Evolutionary conservation across 2,113 vertebrate genomes (phyloP).

Genomic region (Seriola aureovittata): DNA sequence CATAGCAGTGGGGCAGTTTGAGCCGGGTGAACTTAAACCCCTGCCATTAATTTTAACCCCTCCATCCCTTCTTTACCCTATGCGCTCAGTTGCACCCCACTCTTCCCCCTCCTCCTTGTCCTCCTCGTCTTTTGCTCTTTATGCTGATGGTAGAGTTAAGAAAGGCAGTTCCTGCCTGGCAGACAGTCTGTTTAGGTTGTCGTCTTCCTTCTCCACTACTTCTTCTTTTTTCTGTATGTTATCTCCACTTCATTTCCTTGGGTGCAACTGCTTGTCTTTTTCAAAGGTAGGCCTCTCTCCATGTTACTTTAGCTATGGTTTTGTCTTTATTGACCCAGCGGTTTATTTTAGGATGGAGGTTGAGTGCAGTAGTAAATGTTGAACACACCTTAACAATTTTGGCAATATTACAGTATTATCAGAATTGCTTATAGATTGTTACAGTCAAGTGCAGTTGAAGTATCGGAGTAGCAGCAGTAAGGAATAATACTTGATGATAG

Average conservation of each 20-base stretch:
- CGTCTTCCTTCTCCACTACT: conserved; percentile 44
- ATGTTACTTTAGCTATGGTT: conserved; percentile 19
- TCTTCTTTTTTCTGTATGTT: conserved; percentile 26
- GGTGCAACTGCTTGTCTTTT: conserved; percentile 26
- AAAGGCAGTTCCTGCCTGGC: conserved; percentile 76
- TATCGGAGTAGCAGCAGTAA: not conserved
- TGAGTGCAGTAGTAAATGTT: not conserved
- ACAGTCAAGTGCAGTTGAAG: not conserved
- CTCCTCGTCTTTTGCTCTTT: conserved; percentile 19
- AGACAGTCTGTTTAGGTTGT: conserved; percentile 61
- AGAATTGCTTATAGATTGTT: not conserved
- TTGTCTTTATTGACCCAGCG: conserved; percentile 15
- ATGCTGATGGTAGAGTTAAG: conserved; percentile 74
- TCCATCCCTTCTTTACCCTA: conserved; percentile 41
- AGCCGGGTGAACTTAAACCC: conserved; percentile 41
- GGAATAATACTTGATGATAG: not conserved
- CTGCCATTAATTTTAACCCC: conserved; percentile 54
- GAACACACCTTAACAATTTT: not conserved
- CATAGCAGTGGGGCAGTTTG: conserved; percentile 21
- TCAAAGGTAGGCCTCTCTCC: conserved; percentile 60
- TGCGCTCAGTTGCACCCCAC: conserved; percentile 7
- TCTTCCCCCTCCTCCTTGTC: not conserved
- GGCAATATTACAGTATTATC: not conserved
- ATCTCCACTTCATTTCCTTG: conserved; percentile 30
- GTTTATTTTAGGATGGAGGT: conserved; percentile 39